These are phyloP conservation scores for Papilio xuthus DNA, from an alignment of 1,140 invertebrate species.

Conservation along the genomic window DNA sequence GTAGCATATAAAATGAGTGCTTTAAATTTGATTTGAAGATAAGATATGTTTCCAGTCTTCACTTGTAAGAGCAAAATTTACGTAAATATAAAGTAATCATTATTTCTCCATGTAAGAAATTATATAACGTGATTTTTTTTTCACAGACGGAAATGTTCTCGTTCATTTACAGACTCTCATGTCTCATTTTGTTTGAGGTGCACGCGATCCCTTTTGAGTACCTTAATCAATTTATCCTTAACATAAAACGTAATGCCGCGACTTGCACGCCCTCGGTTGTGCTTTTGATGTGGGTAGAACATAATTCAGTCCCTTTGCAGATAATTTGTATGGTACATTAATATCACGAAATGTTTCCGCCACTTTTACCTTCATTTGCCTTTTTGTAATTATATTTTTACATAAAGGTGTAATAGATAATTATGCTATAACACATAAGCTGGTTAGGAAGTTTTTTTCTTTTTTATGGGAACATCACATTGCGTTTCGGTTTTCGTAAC, in stretches of 20 bases:
- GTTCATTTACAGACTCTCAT: not conserved
- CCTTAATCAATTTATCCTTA: conserved; percentile 12
- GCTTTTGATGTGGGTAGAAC: conserved; percentile 23
- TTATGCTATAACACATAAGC: not conserved
- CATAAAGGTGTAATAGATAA: not conserved
- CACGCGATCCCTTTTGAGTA: conserved; percentile 9
- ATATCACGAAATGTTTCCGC: not conserved
- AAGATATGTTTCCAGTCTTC: no score
- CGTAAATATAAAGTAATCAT: not conserved
- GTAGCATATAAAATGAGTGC: no score
- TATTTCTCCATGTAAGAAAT: not conserved
- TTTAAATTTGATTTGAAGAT: no score
- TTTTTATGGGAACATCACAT: no score
- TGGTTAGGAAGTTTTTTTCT: no score
- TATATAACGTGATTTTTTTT: not conserved
- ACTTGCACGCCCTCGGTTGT: conserved; percentile 9
- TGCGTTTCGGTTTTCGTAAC: no score
- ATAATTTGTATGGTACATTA: conserved; percentile 14
- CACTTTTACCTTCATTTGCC: not conserved
- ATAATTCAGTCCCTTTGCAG: conserved; percentile 15
- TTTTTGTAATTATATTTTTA: conserved; percentile 2
- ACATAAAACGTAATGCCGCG: conserved; percentile 6
- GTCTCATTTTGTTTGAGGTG: conserved; percentile 3
- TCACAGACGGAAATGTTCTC: not conserved
- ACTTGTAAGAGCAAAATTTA: no score